A percentile compares a stretch with the other conserved stretches of the same genome.
These are phyloP conservation scores for Hypomesus transpacificus DNA, from an alignment of 2,113 vertebrate species.

Conservation along the genomic window DNA sequence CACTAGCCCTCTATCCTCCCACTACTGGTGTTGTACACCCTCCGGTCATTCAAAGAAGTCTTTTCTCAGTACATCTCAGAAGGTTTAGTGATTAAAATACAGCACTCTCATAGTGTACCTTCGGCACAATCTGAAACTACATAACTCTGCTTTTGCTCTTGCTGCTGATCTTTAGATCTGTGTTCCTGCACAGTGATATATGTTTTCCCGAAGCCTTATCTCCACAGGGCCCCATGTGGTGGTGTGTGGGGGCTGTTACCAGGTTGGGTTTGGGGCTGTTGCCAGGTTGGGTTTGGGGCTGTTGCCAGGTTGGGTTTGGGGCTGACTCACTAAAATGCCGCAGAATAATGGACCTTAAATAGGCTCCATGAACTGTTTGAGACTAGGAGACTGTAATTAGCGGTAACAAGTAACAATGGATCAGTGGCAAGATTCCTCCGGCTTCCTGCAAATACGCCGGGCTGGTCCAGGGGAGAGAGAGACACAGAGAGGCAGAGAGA, in stretches of 20 bases:
- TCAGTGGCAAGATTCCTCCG: not conserved
- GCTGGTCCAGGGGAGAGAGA: not conserved
- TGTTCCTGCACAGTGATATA: not conserved
- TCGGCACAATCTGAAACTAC: not conserved
- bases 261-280: not conserved
- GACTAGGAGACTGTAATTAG: slow-evolving; percentile 26
- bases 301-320: not conserved
- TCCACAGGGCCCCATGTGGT: not conserved
- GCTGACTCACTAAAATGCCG: slow-evolving; percentile 9
- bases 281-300: not conserved
- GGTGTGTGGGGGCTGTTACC: not conserved
- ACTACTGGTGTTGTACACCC: too few relatives aligned
- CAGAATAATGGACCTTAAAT: slow-evolving; percentile 19
- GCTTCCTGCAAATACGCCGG: not conserved
- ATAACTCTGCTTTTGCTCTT: not conserved
- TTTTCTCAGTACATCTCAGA: not conserved
- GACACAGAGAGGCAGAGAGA: too few relatives aligned
- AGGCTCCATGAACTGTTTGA: not conserved
- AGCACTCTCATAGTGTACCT: not conserved
- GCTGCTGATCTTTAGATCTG: not conserved
- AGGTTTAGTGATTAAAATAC: not conserved
- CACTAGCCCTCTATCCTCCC: not conserved
- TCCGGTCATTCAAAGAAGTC: too few relatives aligned
- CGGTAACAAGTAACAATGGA: slow-evolving; percentile 20
- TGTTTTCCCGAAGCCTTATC: not conserved